These are phyloP conservation scores for Yoshiicerus persimilis DNA, from an alignment of 1,140 invertebrate genomes.

Conservation along the genomic window DNA sequence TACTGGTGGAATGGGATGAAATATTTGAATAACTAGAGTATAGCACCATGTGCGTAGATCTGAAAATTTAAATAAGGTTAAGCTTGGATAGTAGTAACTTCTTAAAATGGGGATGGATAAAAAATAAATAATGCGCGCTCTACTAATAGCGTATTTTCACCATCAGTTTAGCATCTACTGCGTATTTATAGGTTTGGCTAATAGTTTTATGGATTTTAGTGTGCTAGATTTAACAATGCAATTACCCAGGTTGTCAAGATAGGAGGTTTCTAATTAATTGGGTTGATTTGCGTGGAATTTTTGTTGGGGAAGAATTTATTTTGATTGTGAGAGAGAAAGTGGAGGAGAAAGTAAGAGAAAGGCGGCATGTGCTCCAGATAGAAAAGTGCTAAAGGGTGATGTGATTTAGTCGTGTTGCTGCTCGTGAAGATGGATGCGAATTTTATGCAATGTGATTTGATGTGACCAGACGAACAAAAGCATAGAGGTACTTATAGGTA, in stretches of 20 bases:
- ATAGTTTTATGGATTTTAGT: no score
- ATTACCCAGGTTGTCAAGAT: not conserved
- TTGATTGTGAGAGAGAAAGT: not conserved
- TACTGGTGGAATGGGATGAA: no score
- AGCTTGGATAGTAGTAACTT: not conserved
- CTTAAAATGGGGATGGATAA: not conserved
- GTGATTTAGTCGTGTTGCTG: not conserved
- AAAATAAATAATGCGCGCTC: not conserved
- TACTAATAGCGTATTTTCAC: not conserved
- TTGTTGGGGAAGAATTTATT: not conserved
- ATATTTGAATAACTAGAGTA: no score
- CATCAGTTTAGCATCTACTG: no score
- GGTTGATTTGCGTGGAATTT: not conserved
- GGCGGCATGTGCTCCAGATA: not conserved
- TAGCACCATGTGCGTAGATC: not conserved
- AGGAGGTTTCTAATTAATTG: not conserved
- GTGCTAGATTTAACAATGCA: no score
- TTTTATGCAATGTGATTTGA: not conserved
- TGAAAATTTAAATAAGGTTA: not conserved
- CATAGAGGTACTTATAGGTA: not conserved
- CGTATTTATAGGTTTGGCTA: no score
- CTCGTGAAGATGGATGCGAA: not conserved
- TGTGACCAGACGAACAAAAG: not conserved
- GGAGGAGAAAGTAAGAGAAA: not conserved
- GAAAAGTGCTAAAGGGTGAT: not conserved